Evolutionary conservation across 2,113 vertebrate genomes (phyloP).

Genomic region (Ptychochromis oligacanthus): DNA sequence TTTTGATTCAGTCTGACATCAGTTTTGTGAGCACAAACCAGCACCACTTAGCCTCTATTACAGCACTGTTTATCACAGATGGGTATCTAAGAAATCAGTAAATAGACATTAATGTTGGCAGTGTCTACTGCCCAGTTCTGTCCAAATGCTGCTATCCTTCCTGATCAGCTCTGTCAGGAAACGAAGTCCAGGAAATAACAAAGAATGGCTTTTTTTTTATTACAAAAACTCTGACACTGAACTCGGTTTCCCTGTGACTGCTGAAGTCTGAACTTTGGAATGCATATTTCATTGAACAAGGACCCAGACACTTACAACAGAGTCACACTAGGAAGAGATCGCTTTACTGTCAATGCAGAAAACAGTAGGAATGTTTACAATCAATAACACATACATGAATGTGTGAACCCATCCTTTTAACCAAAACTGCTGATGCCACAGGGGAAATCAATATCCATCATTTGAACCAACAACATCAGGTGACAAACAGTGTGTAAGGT

Average conservation of each 20-base stretch:
- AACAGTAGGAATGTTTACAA: neutral
- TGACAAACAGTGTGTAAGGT: neutral
- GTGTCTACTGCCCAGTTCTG: neutral
- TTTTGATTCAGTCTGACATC: slow-evolving; percentile 33
- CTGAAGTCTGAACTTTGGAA: no score
- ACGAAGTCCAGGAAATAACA: neutral
- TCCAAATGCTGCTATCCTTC: neutral
- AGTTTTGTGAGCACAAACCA: slow-evolving; percentile 13
- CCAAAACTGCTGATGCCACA: neutral
- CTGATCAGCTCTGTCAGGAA: neutral
- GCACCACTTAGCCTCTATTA: neutral
- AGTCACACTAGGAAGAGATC: neutral
- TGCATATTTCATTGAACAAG: neutral
- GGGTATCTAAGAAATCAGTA: neutral
- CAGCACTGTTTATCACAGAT: neutral
- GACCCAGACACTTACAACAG: neutral
- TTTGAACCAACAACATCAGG: slow-evolving; percentile 7
- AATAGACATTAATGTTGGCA: slow-evolving; percentile 8
- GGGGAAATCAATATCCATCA: slow-evolving; percentile 16
- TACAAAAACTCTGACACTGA: neutral
- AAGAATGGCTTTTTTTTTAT: neutral
- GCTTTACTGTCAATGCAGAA: neutral
- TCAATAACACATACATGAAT: neutral
- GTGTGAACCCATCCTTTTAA: neutral
- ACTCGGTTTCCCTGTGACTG: neutral